phyloP scores from a whole-genome alignment of 2,113 vertebrate genomes.

The Glareola pratincola region DNA sequence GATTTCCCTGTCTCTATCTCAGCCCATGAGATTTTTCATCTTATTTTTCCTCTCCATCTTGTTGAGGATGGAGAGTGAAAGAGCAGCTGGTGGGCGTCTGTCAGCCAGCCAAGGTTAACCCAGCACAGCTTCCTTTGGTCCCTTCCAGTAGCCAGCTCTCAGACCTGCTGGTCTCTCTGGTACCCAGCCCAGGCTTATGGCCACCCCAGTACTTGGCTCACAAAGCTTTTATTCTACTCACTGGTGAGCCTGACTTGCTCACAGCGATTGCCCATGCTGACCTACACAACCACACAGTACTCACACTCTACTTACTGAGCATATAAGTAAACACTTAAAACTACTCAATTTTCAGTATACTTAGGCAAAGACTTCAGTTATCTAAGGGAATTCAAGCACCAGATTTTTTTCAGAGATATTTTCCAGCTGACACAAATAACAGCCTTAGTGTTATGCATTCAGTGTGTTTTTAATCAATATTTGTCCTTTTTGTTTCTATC shows the following conservation, averaged over 20 bases:
- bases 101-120: background rate
- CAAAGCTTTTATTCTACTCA: background rate
- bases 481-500: background rate
- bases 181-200: background rate
- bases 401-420: background rate
- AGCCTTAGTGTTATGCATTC: background rate
- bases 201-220: background rate
- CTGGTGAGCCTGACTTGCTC: background rate
- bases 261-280: background rate
- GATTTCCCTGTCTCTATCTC: background rate
- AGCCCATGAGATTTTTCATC: too few species aligned
- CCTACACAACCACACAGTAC: background rate
- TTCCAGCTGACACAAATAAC: background rate
- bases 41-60: background rate
- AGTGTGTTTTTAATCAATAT: background rate
- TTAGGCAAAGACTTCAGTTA: background rate
- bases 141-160: background rate
- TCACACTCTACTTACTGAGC: background rate
- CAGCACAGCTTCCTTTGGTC: background rate
- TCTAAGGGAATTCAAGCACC: background rate
- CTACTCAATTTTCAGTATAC: background rate
- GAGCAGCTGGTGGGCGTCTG: background rate
- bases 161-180: accelerated
- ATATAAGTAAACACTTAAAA: background rate
- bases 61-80: background rate